These are phyloP conservation scores for Erpornis zantholeuca DNA, from an alignment of 2,113 vertebrate genomes.

Conservation along the genomic window DNA sequence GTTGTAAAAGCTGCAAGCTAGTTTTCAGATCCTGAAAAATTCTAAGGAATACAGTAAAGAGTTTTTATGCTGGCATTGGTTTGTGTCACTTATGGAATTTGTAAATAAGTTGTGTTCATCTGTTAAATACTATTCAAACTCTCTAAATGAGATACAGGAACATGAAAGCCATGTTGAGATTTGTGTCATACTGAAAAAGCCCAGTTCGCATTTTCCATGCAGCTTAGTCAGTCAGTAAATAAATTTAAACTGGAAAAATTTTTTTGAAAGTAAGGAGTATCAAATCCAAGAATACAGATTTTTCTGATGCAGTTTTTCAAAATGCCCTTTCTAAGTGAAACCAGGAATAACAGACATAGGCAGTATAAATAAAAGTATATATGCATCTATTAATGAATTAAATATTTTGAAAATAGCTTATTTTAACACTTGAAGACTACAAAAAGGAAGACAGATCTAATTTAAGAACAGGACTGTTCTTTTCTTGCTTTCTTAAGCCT, in stretches of 20 bases:
- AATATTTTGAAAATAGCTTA: background rate
- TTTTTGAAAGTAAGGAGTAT: background rate
- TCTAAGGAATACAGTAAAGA: background rate
- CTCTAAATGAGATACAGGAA: background rate
- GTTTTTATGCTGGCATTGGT: background rate
- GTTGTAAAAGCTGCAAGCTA: background rate
- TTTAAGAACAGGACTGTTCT: background rate
- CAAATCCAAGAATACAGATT: background rate
- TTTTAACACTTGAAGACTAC: background rate
- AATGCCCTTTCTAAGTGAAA: background rate
- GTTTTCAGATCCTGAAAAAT: background rate
- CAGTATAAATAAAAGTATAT: background rate
- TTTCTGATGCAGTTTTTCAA: background rate
- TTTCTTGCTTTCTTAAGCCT: background rate
- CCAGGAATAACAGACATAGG: background rate
- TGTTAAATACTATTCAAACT: background rate
- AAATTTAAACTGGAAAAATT: background rate
- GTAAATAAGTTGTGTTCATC: background rate
- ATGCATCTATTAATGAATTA: background rate
- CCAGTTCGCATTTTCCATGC: background rate
- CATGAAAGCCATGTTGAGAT: background rate
- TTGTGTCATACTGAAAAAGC: background rate
- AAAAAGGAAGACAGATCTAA: background rate
- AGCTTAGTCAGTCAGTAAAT: background rate
- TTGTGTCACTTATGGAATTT: background rate